A percentile compares a stretch with the other conserved stretches of the same genome.
Conservation (phyloP, 1,140 invertebrate species). For the Colletes latitarsis region DNA sequence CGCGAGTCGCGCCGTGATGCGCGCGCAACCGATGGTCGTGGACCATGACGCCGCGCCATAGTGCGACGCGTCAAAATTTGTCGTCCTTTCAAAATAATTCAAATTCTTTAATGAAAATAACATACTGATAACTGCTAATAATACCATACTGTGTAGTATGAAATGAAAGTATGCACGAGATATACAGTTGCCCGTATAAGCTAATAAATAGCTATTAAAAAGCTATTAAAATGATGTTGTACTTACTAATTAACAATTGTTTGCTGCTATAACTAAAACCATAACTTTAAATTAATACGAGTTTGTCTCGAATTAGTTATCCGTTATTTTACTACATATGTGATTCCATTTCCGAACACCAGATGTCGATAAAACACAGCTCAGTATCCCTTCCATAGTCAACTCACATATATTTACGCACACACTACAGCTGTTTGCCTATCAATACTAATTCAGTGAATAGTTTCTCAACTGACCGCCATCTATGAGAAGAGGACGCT, state of each 20-base stretch:
- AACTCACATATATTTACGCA: no score
- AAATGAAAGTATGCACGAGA: not conserved
- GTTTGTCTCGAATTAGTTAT: not conserved
- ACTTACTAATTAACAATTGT: not conserved
- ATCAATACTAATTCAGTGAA: no score
- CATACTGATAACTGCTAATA: not conserved
- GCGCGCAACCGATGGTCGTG: constrained; percentile 34
- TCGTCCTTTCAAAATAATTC: not conserved
- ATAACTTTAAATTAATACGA: no score
- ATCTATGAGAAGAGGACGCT: no score
- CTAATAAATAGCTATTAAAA: no score
- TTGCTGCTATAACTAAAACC: not conserved
- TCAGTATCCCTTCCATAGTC: not conserved
- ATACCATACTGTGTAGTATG: not conserved
- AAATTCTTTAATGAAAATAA: not conserved
- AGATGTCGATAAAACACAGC: constrained; percentile 8
- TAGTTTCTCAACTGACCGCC: no score
- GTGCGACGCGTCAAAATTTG: constrained; percentile 12
- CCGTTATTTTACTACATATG: not conserved
- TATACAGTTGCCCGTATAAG: not conserved
- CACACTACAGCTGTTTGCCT: no score
- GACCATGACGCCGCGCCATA: not conserved
- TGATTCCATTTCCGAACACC: not conserved
- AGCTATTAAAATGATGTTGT: not conserved
- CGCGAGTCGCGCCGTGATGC: constrained; percentile 50